Conservation (phyloP, 2,113 vertebrate genomes). For the Tiliqua scincoides region DNA sequence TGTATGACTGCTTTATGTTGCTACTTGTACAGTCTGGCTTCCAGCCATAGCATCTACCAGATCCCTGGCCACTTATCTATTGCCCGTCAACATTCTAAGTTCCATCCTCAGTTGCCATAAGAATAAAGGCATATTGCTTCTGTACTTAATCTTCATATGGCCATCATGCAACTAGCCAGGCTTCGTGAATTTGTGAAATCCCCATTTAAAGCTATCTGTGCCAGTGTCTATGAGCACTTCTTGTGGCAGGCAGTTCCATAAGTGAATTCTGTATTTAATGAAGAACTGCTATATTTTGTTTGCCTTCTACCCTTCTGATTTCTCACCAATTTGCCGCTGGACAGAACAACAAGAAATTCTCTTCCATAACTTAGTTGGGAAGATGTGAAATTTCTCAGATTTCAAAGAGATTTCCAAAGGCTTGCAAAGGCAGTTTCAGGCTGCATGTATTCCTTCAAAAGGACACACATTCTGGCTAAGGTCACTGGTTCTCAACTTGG, state of each 20-base stretch:
- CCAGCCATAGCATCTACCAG: too few relatives aligned
- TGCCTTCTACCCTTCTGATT: neutral
- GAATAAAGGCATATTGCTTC: too few relatives aligned
- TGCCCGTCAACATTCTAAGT: too few relatives aligned
- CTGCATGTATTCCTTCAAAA: neutral
- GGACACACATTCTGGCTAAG: neutral
- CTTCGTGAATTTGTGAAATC: neutral
- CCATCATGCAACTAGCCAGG: neutral
- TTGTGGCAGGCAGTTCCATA: neutral
- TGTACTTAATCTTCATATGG: too few relatives aligned
- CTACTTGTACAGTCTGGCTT: too few relatives aligned
- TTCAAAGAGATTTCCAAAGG: neutral
- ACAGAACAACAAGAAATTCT: neutral
- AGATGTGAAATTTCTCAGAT: neutral
- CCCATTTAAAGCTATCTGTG: neutral
- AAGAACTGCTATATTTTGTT: neutral
- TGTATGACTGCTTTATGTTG: too few relatives aligned
- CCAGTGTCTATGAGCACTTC: neutral
- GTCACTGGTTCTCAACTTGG: neutral
- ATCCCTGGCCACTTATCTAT: too few relatives aligned
- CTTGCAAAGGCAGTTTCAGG: neutral
- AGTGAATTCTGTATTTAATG: neutral
- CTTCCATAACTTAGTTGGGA: neutral
- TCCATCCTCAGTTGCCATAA: too few relatives aligned
- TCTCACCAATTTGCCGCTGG: neutral